These are phyloP conservation scores for Vollenhovia emeryi DNA, from an alignment of 1,140 invertebrate species.

Conservation along the genomic window DNA sequence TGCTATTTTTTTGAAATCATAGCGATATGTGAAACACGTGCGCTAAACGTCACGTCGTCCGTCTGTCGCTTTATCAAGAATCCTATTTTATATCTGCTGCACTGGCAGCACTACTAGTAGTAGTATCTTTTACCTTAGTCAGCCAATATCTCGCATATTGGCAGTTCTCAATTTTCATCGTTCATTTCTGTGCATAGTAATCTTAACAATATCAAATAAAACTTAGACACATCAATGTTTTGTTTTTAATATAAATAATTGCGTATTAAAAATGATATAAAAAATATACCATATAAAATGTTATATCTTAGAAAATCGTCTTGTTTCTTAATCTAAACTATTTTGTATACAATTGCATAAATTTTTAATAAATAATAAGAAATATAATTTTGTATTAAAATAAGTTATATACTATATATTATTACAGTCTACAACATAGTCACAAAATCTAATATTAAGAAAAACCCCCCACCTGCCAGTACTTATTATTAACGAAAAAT, in stretches of 20 bases:
- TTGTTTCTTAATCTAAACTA: background rate
- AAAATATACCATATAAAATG: background rate
- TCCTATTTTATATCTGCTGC: slow-evolving; percentile 70
- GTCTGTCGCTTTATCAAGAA: slow-evolving; percentile 71
- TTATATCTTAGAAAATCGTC: background rate
- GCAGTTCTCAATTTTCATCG: slow-evolving; percentile 20
- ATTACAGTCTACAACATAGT: background rate
- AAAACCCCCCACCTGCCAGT: too few species aligned
- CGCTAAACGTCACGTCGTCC: slow-evolving; percentile 68
- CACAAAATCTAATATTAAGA: background rate
- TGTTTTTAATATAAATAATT: too few species aligned
- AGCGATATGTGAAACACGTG: slow-evolving; percentile 73
- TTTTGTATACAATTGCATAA: background rate
- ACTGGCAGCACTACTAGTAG: slow-evolving; percentile 45
- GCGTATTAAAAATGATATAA: too few species aligned
- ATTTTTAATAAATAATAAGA: slow-evolving; percentile 8
- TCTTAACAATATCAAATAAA: slow-evolving; percentile 27
- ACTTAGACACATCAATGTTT: background rate
- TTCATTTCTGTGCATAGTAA: slow-evolving; percentile 27
- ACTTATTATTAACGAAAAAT: too few species aligned
- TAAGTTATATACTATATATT: too few species aligned
- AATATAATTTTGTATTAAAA: too few species aligned
- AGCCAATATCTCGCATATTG: slow-evolving; percentile 77
- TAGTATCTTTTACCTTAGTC: slow-evolving; percentile 71
- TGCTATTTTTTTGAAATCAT: slow-evolving; percentile 65